Base-by-base conservation (phyloP, 2,888 invertebrate species). In the Erebia epiphron region DNA sequence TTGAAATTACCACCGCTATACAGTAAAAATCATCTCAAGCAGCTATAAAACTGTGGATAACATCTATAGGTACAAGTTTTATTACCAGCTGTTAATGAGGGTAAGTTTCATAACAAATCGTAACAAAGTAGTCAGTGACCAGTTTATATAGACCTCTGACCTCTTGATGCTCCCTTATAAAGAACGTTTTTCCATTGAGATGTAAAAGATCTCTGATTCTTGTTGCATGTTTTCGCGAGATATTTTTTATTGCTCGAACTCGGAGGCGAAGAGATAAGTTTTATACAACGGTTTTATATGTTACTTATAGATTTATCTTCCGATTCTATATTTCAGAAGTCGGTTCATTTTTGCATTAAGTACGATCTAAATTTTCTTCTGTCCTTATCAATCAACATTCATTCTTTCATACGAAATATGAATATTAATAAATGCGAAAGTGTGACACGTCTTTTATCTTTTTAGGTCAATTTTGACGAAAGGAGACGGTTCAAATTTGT, bases 191-290 rank as follows among this genome's bases (percentile, higher is more conserved):
- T 49, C 21, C 43, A 62, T 49, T 9, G 62, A 2, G 13, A 46
- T 21, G 18, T 14, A 21, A 49, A 46, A 21, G 62, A 14, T 62
- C 62, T 49, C 21, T 62, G 46, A 62, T 62, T 62, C 49, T 62
- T 62, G 62, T 62, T 62, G 62, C 49, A 46, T 49, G 62, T 62
- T 62, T 62, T 49, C 49, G 49, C 62, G 62, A 62, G 62, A 62
- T 62, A 62, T 62, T 62, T 62, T 61, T 62, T 62, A 62, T 62
- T 49, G 62, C 62, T 21, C 61, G 21, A 62, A 62, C 21, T 62
- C 14, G 11, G 46, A 14, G 62, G 46, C 14, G 21, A 43, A 11
- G 46, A 62, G 62, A 62, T 49, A 62, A 62, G 62, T 49, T 49
- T 62, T 21, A 62, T 62, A 21, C 18, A 14, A 61, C 18, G 46